Percentiles rank a stretch among this genome's conserved stretches.
phyloP scores from a whole-genome alignment of 1,140 invertebrate species.

The Sipha flava region DNA sequence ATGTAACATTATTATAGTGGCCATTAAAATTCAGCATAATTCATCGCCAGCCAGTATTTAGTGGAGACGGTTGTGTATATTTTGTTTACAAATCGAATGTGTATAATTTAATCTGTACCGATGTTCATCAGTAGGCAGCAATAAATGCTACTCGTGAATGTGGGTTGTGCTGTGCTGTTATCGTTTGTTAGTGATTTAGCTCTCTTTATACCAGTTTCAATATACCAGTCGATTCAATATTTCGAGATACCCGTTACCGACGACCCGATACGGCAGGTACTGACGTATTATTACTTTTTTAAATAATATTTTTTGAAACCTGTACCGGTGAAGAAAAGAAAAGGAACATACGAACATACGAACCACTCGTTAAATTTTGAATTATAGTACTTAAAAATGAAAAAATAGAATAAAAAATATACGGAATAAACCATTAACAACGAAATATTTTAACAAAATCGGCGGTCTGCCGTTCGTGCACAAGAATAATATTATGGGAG shows the following conservation, averaged over 20 bases:
- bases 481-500: no score
- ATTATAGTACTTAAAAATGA: background rate
- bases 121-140: background rate
- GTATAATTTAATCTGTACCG: background rate
- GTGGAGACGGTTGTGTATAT: no score
- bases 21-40: no score
- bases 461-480: no score
- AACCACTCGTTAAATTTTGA: background rate
- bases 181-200: background rate
- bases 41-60: no score
- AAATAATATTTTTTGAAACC: background rate
- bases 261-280: background rate
- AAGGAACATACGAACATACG: background rate
- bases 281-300: background rate
- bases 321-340: background rate
- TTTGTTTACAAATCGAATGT: background rate
- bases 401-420: background rate
- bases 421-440: background rate
- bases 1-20: no score
- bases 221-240: background rate
- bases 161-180: background rate
- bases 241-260: background rate
- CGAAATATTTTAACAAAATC: no score
- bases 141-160: background rate
- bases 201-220: background rate